Evolutionary conservation across 2,797 vertebrate species (phyloP).

Genomic region (Galagoides demidoff): DNA sequence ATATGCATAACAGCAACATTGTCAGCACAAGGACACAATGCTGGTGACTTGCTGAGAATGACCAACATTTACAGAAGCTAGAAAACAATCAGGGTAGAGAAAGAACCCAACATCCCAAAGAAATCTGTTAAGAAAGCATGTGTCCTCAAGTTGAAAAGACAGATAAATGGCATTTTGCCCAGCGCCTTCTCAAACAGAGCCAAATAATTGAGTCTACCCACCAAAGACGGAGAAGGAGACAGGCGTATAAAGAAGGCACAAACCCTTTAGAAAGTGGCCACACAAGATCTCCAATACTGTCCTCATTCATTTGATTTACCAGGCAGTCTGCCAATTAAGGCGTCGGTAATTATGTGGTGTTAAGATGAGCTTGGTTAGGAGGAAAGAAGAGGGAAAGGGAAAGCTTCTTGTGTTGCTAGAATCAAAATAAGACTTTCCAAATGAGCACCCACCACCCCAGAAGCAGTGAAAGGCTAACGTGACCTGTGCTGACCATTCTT

Average conservation of each 20-base stretch:
- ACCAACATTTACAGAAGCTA: neutral
- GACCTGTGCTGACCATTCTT: neutral
- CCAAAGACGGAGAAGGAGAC: neutral
- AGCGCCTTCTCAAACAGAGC: constrained; percentile 49
- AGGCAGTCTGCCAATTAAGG: constrained; percentile 49
- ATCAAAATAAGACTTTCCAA: constrained; percentile 56
- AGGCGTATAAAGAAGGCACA: constrained; percentile 23
- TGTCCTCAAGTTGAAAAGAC: constrained; percentile 43
- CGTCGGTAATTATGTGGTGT: constrained; percentile 37
- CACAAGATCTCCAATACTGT: constrained; percentile 38
- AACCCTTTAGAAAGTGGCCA: constrained; percentile 66
- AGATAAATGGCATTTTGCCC: constrained; percentile 63
- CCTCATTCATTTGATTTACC: constrained; percentile 30
- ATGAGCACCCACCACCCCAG: neutral
- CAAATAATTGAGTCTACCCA: constrained; percentile 43
- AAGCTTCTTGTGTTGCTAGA: constrained; percentile 34
- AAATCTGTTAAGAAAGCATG: constrained; percentile 59
- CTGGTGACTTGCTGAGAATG: neutral
- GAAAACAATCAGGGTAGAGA: constrained; percentile 28
- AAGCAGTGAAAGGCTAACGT: neutral
- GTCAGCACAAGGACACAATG: neutral
- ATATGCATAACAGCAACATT: neutral
- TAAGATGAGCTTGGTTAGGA: neutral
- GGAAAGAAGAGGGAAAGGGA: neutral
- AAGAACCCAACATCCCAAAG: neutral